A percentile compares a stretch with the other conserved stretches of the same genome.
phyloP scores from a whole-genome alignment of 2,113 vertebrate genomes.

The Macrotis lagotis region DNA sequence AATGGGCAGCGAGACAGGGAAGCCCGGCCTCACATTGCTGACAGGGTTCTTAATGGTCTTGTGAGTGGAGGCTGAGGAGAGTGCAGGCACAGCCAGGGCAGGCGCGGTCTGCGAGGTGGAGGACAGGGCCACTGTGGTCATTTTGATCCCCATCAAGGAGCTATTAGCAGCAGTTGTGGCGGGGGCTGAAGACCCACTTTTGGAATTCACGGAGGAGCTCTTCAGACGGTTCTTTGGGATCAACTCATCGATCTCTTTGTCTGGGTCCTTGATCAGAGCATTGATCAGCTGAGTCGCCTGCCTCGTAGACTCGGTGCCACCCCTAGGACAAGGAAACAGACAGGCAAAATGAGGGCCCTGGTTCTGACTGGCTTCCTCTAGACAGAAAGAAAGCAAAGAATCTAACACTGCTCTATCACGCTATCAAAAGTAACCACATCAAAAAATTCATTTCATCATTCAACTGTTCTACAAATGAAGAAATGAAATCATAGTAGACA shows the following conservation, averaged over 20 bases:
- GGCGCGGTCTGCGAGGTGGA: slow-evolving; percentile 90
- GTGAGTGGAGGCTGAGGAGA: slow-evolving; percentile 88
- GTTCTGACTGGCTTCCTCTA: not conserved
- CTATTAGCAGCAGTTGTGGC: slow-evolving; percentile 88
- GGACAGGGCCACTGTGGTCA: slow-evolving; percentile 92
- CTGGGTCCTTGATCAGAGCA: slow-evolving; percentile 98
- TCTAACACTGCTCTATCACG: not conserved
- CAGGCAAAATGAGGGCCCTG: not conserved
- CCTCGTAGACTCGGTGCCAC: slow-evolving; percentile 97
- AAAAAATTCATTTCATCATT: not conserved
- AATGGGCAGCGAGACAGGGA: slow-evolving; percentile 94
- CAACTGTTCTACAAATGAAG: slow-evolving; percentile 24
- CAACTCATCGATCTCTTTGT: slow-evolving; percentile 99
- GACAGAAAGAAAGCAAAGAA: not conserved
- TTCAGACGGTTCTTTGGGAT: slow-evolving; percentile 99
- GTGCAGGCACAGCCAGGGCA: slow-evolving; percentile 86
- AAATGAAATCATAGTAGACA: not conserved
- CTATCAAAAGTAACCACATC: not conserved
- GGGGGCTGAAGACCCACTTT: slow-evolving; percentile 87
- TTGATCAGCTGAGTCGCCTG: slow-evolving; percentile 99
- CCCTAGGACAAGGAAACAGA: slow-evolving; percentile 81
- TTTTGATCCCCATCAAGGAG: slow-evolving; percentile 91
- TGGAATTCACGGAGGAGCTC: slow-evolving; percentile 91
- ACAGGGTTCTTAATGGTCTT: slow-evolving; percentile 94
- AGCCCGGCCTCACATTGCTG: slow-evolving; percentile 95